Percentiles rank a stretch among this genome's conserved stretches.
phyloP scores from a whole-genome alignment of 2,797 vertebrate genomes.

The Distichodus sexfasciatus region DNA sequence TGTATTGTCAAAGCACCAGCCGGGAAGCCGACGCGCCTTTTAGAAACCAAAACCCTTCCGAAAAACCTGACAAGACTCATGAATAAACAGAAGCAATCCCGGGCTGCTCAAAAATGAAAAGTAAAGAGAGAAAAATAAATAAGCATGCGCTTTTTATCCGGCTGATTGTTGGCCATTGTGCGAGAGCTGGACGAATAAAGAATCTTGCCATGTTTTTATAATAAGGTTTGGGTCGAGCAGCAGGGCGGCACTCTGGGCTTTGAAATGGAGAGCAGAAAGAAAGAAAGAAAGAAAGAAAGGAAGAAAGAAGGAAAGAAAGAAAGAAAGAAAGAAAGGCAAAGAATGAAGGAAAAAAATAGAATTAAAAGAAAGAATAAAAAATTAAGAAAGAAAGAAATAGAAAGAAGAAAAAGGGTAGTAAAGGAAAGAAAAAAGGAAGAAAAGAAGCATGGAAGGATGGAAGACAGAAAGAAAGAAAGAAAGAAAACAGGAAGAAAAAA shows the following conservation, averaged over 20 bases:
- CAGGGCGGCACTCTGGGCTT: no score
- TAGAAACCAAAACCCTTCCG: conserved; percentile 38
- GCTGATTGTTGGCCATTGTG: conserved; percentile 47
- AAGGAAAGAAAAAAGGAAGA: no score
- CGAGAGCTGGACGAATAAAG: conserved; percentile 19
- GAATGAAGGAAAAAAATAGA: no score
- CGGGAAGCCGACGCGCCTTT: conserved; percentile 26
- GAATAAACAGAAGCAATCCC: conserved; percentile 51
- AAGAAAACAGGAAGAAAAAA: no score
- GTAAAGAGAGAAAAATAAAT: conserved; percentile 2
- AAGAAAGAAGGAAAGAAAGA: no score
- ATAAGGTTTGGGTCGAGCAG: conserved; percentile 29
- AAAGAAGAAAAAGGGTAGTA: no score
- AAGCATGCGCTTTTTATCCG: conserved; percentile 39
- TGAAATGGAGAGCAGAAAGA: conserved; percentile 23
- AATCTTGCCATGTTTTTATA: conserved; percentile 43
- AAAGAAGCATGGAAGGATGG: no score
- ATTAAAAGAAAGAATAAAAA: no score
- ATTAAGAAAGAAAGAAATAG: no score
- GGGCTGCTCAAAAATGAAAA: conserved; percentile 38
- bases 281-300: no score
- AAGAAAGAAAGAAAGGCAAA: no score
- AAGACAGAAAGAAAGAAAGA: no score
- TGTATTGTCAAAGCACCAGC: conserved; percentile 42
- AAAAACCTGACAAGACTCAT: conserved; percentile 45